Evolutionary conservation across 2,888 invertebrate species (phyloP).

Genomic region (Deilephila porcellus): DNA sequence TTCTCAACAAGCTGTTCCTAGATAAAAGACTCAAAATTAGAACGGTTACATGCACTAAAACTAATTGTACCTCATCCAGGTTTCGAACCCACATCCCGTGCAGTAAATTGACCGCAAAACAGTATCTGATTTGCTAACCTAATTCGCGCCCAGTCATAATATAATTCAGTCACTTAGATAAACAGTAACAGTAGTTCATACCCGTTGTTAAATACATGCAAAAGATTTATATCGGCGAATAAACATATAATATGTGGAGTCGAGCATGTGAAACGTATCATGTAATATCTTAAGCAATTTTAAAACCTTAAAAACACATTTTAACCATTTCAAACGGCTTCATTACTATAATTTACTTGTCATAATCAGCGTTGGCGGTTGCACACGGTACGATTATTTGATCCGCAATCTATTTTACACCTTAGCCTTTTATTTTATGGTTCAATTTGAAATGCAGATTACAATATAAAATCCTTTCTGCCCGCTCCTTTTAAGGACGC

Average conservation of each 20-base stretch:
- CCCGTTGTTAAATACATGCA: slow-evolving; percentile 1
- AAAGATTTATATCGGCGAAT: slow-evolving; percentile 18
- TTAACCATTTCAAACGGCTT: slow-evolving; percentile 58
- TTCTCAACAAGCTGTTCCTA: too few relatives aligned
- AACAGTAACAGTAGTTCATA: not conserved
- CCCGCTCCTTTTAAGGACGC: slow-evolving; percentile 63
- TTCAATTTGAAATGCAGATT: not conserved
- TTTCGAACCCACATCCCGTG: too few relatives aligned
- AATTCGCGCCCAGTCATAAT: not conserved
- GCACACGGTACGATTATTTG: slow-evolving; percentile 66
- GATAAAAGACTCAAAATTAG: too few relatives aligned
- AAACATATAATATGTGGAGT: slow-evolving; percentile 28
- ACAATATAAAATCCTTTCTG: slow-evolving; percentile 58
- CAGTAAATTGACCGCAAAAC: too few relatives aligned
- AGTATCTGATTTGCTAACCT: not conserved
- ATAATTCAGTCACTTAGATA: not conserved
- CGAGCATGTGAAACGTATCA: slow-evolving; percentile 40
- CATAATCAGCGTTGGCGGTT: slow-evolving; percentile 65
- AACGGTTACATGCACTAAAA: too few relatives aligned
- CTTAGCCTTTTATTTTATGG: not conserved
- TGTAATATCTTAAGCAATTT: slow-evolving; percentile 45
- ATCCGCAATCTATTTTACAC: not conserved
- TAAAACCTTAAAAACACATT: slow-evolving; percentile 55
- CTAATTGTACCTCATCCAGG: too few relatives aligned
- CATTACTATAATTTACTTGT: slow-evolving; percentile 66